Percentiles rank a stretch among this genome's conserved stretches.
Conservation (phyloP, 1,140 invertebrate species). For the Tetramorium alpestre region DNA sequence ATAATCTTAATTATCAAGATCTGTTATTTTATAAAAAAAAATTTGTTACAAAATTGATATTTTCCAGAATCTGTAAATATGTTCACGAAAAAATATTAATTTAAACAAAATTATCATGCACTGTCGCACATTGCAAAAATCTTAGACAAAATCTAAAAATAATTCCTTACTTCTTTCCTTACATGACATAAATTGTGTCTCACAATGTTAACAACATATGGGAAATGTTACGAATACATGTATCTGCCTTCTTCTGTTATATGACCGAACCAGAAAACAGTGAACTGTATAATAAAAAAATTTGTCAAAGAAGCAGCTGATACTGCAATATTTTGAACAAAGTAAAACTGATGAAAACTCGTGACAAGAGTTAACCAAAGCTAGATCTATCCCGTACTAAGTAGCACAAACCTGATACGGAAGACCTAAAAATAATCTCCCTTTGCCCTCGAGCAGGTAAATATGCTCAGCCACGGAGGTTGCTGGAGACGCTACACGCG, state of each 20-base stretch:
- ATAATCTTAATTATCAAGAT: neutral
- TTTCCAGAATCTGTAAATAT: neutral
- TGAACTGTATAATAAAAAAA: conserved; percentile 24
- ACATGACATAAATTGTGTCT: conserved; percentile 39
- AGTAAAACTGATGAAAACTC: conserved; percentile 5
- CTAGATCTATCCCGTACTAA: neutral
- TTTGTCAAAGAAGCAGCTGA: conserved; percentile 18
- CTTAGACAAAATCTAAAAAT: neutral
- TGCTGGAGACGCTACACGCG: conserved; percentile 9
- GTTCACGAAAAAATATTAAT: neutral
- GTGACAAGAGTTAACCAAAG: conserved; percentile 20
- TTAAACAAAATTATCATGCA: neutral
- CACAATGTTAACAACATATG: conserved; percentile 17
- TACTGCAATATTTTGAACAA: conserved; percentile 17
- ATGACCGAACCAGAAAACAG: conserved; percentile 1
- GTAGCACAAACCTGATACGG: neutral
- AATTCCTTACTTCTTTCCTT: conserved; percentile 24
- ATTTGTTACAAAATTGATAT: neutral
- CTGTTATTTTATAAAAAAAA: neutral
- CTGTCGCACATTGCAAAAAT: neutral
- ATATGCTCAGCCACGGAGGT: conserved; percentile 35
- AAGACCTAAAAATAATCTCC: conserved; percentile 54
- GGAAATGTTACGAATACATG: conserved; percentile 25
- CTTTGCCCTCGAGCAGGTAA: conserved; percentile 40
- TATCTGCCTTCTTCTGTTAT: neutral